Evolutionary conservation across 1,140 invertebrate genomes (phyloP).

Genomic region (Anastrepha obliqua): DNA sequence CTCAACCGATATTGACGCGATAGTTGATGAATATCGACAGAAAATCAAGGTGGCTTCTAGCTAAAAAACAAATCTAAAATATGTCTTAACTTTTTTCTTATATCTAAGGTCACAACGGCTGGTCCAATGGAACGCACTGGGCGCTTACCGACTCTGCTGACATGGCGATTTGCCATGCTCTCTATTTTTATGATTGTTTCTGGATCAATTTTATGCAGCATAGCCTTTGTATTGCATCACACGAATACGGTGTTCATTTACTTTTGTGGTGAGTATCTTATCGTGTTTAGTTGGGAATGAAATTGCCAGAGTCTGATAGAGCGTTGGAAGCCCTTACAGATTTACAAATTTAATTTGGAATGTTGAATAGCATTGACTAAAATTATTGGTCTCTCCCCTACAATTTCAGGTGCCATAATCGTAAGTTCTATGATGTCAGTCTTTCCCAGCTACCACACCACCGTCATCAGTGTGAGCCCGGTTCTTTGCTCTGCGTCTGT

Average conservation of each 20-base stretch:
- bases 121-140: slow-evolving; percentile 69
- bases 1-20: slow-evolving; percentile 73
- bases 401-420: slow-evolving; percentile 62
- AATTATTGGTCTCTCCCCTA: not conserved
- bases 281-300: too few relatives aligned
- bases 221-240: not conserved
- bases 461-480: slow-evolving; percentile 67
- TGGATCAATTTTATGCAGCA: slow-evolving; percentile 33
- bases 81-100: not conserved
- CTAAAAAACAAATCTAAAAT: not conserved
- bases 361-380: too few relatives aligned
- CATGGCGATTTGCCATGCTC: slow-evolving; percentile 70
- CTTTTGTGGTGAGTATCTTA: slow-evolving; percentile 60
- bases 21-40: slow-evolving; percentile 73
- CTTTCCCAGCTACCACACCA: slow-evolving; percentile 69
- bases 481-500: slow-evolving; percentile 66
- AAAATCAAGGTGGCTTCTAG: slow-evolving; percentile 66
- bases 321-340: too few relatives aligned
- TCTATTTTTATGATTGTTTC: slow-evolving; percentile 67
- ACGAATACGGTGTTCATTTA: not conserved
- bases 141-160: slow-evolving; percentile 67
- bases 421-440: slow-evolving; percentile 70
- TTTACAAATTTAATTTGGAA: too few relatives aligned
- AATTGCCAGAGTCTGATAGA: too few relatives aligned
- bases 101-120: slow-evolving; percentile 68